Evolutionary conservation across 2,888 invertebrate species (phyloP).

Genomic region (Cremastobaeus sp.): DNA sequence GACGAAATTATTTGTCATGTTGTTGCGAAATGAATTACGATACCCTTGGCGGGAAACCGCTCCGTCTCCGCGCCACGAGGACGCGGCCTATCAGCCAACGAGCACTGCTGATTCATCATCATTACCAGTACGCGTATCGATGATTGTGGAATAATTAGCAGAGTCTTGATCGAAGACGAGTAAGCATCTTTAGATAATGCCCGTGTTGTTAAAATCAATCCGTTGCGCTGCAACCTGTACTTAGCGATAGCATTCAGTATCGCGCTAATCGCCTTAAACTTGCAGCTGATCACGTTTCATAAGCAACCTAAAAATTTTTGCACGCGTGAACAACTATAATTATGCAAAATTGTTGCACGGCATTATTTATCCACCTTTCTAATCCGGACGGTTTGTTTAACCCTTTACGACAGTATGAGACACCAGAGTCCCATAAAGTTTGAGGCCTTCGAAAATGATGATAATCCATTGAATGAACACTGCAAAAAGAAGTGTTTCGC

Average conservation of each 20-base stretch:
- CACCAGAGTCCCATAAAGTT: no score
- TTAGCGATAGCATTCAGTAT: slow-evolving; percentile 13
- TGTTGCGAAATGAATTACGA: slow-evolving; percentile 56
- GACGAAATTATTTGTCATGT: slow-evolving; percentile 66
- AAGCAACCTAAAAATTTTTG: no score
- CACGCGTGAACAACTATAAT: no score
- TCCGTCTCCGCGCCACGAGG: slow-evolving; percentile 14
- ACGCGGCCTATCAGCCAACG: slow-evolving; percentile 16
- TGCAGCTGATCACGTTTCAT: no score
- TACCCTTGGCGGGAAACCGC: slow-evolving; percentile 36
- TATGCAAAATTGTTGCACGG: no score
- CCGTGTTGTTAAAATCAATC: slow-evolving; percentile 26
- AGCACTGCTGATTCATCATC: slow-evolving; percentile 38
- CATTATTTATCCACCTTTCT: no score
- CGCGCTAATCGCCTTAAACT: slow-evolving; percentile 3
- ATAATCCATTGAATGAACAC: no score
- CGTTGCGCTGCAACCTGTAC: background rate
- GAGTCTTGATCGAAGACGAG: slow-evolving; percentile 26
- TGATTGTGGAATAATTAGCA: slow-evolving; percentile 46
- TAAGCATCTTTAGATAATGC: slow-evolving; percentile 30
- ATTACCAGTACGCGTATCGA: slow-evolving; percentile 30
- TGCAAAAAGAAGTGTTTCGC: no score
- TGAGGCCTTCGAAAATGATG: no score
- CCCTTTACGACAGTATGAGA: no score
- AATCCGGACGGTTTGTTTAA: no score